Evolutionary conservation across 2,113 vertebrate genomes (phyloP), one percentile per base, ranked within the genome.

Genomic region (Mixornis gularis): DNA sequence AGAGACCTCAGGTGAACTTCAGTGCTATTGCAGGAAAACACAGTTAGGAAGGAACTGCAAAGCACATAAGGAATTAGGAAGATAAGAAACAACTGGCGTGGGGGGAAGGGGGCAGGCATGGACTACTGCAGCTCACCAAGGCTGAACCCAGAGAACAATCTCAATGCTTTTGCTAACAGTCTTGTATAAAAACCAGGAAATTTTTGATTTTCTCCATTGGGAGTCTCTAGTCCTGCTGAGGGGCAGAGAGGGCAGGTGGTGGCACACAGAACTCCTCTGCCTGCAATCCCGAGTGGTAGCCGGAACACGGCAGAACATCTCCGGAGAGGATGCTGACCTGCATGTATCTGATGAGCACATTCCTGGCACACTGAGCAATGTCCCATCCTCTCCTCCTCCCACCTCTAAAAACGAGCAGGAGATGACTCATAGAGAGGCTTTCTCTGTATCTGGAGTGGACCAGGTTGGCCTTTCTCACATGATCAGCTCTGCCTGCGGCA

Each of bases 401-500:
- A 19, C 34, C 32, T 71, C 69, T 60, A 32, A 78, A 70, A 68
- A 44, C 0, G 0, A 72, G 79, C 51, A 48, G 2, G 30, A 73
- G 30, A 56, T 64, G 80, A 89, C n/a, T 87, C 90, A 59, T 9
- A 69, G 51, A 68, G 59, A 82, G 29, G 59, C 30, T 70, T 89
- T 72, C 44, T 81, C 58, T 43, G 48, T 30, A 19, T 51, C 48
- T 56, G 51, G 85, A 74, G 58, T 76, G 64, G 81, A 72, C 73
- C 89, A 49, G 58, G 59, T n/a, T 69, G 53, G 72, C 73, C 53
- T 48, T 76, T 56, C 92, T 82, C 95, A 87, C 63, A 53, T 51
- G 89, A 89, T 4, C 44, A 49, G 69, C 80, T 74, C 30, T 74
- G 72, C 90, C 27, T 84, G 83, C 49, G 0, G 95, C 90, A 94